phyloP scores from a whole-genome alignment of 2,888 invertebrate genomes.

The Temnothorax rugatulus region DNA sequence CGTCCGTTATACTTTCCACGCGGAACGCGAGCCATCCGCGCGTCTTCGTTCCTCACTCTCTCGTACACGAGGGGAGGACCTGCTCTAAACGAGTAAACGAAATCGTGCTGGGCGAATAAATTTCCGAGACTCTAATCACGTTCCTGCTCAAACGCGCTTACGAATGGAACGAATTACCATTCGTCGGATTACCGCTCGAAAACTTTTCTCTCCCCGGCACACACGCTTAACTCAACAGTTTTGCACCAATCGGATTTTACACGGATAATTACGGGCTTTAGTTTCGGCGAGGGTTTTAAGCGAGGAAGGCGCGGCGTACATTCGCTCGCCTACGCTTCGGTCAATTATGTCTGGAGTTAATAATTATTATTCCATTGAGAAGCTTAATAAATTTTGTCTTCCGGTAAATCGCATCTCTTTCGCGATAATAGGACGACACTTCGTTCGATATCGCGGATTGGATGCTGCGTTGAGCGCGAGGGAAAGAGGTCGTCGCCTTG shows the following conservation, averaged over 20 bases:
- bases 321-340: background rate
- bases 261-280: constrained; percentile 40
- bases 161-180: constrained; percentile 55
- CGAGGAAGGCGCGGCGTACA: background rate
- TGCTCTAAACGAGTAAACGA: constrained; percentile 47
- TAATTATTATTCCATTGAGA: constrained; percentile 13
- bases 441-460: constrained; percentile 15
- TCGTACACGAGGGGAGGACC: background rate
- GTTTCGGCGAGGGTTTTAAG: background rate
- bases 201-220: constrained; percentile 39
- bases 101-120: constrained; percentile 53
- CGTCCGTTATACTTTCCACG: constrained; percentile 68
- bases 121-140: constrained; percentile 53
- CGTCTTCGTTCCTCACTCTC: background rate
- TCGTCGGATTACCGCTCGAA: constrained; percentile 31
- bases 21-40: constrained; percentile 1
- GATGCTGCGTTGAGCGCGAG: background rate
- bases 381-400: background rate
- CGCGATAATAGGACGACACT: background rate
- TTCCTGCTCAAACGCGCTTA: constrained; percentile 50
- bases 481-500: constrained; percentile 35
- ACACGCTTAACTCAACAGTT: constrained; percentile 49
- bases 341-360: background rate
- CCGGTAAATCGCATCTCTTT: background rate
- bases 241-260: constrained; percentile 46